These are phyloP conservation scores for Pseudomyrmex dendroicus DNA, from an alignment of 1,140 invertebrate species.

Conservation along the genomic window DNA sequence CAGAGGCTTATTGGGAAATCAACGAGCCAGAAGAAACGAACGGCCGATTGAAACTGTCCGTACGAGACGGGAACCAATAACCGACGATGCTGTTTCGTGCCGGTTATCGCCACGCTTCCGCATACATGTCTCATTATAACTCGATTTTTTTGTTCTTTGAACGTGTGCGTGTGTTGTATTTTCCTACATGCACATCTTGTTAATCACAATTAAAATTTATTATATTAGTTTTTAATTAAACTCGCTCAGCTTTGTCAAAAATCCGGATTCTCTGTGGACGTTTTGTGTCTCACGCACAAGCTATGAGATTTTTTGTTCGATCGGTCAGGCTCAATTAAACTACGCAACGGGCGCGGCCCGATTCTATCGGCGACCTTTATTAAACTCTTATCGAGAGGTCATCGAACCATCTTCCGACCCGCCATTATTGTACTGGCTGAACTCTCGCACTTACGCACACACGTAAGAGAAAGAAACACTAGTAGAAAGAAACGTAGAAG, in stretches of 20 bases:
- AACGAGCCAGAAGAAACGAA: conserved; percentile 27
- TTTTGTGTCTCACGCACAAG: too few relatives aligned
- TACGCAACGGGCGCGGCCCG: conserved; percentile 1
- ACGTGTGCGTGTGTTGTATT: too few relatives aligned
- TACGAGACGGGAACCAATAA: conserved; percentile 5
- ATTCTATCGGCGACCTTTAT: conserved; percentile 48
- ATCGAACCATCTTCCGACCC: conserved; percentile 51
- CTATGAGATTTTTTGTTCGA: not conserved
- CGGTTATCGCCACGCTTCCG: not conserved
- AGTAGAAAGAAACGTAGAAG: not conserved
- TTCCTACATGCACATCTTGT: too few relatives aligned
- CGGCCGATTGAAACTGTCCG: conserved; percentile 4
- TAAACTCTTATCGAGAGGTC: conserved; percentile 42
- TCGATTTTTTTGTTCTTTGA: not conserved
- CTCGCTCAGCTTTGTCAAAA: too few relatives aligned
- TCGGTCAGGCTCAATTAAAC: not conserved
- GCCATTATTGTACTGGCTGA: conserved; percentile 1
- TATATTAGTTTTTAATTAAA: too few relatives aligned
- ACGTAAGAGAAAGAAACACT: not conserved
- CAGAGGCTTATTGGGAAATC: conserved; percentile 43
- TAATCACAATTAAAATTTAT: too few relatives aligned
- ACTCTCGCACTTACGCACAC: conserved; percentile 4
- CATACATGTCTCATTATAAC: not conserved
- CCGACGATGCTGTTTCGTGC: not conserved
- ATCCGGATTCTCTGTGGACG: too few relatives aligned